Conservation (phyloP, 2,888 invertebrate genomes). For the Melanotus villosus region DNA sequence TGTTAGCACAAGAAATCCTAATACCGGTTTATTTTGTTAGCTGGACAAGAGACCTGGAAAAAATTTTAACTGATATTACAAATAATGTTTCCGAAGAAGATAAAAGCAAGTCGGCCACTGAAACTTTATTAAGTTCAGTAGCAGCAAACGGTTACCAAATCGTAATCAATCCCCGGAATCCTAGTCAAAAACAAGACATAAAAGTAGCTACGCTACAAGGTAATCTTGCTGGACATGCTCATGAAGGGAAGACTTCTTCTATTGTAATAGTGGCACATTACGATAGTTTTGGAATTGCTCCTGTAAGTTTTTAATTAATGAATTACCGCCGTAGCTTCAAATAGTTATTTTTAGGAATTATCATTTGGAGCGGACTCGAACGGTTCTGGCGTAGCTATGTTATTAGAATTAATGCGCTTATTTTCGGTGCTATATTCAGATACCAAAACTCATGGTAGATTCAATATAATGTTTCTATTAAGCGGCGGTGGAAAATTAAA, state of each 20-base stretch:
- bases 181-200: constrained; percentile 81
- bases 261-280: constrained; percentile 95
- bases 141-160: constrained; percentile 96
- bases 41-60: constrained; percentile 81
- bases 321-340: too few species aligned
- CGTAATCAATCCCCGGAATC: constrained; percentile 83
- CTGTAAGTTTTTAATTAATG: constrained; percentile 81
- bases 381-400: constrained; percentile 89
- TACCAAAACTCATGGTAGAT: constrained; percentile 79
- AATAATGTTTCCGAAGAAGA: constrained; percentile 78
- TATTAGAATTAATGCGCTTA: constrained; percentile 89
- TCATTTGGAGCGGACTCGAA: constrained; percentile 93
- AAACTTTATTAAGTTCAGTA: constrained; percentile 88
- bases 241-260: constrained; percentile 78
- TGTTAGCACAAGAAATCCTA: constrained; percentile 83
- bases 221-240: constrained; percentile 82
- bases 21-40: constrained; percentile 91
- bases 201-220: constrained; percentile 91
- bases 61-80: constrained; percentile 83
- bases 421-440: constrained; percentile 90
- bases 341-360: constrained; percentile 76
- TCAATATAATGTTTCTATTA: constrained; percentile 88
- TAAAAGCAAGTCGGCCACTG: constrained; percentile 82
- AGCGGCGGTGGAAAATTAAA: constrained; percentile 94
- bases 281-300: constrained; percentile 90